Conservation (phyloP, 2,797 vertebrate genomes). For the Lemur catta region DNA sequence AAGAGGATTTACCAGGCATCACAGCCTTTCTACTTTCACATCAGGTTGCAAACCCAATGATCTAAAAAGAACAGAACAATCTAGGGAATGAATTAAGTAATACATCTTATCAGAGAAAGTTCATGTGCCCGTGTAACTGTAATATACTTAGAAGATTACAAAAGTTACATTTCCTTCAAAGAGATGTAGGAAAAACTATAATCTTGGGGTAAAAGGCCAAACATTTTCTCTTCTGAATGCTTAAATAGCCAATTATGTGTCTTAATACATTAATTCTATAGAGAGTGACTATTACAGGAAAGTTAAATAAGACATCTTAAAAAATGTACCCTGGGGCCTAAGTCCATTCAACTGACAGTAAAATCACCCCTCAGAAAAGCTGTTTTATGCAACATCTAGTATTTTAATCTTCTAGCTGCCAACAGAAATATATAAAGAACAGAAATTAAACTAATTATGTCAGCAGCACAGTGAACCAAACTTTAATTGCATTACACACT, state of each 20-base stretch:
- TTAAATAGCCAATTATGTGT: conserved; percentile 71
- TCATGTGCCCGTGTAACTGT: conserved; percentile 25
- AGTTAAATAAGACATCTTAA: conserved; percentile 73
- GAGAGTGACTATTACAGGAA: conserved; percentile 70
- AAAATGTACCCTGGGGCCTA: conserved; percentile 69
- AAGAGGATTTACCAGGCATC: conserved; percentile 62
- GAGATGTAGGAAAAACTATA: conserved; percentile 65
- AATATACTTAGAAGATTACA: conserved; percentile 34
- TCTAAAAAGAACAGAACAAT: conserved; percentile 53
- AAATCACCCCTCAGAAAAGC: conserved; percentile 69
- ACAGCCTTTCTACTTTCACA: neutral
- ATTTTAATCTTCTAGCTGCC: conserved; percentile 77
- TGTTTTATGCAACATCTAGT: conserved; percentile 70
- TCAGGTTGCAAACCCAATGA: conserved; percentile 29
- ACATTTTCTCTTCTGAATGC: conserved; percentile 69
- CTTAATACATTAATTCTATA: conserved; percentile 74
- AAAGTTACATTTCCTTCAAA: conserved; percentile 66
- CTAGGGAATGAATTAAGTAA: conserved; percentile 57
- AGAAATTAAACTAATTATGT: conserved; percentile 80
- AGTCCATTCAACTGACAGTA: conserved; percentile 71
- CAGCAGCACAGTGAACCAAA: conserved; percentile 72
- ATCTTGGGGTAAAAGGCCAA: conserved; percentile 73
- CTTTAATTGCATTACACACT: conserved; percentile 77
- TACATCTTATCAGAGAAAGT: conserved; percentile 57
- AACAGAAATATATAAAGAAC: conserved; percentile 70